phyloP scores from a whole-genome alignment of 1,140 invertebrate species.

The Heliothis virescens region DNA sequence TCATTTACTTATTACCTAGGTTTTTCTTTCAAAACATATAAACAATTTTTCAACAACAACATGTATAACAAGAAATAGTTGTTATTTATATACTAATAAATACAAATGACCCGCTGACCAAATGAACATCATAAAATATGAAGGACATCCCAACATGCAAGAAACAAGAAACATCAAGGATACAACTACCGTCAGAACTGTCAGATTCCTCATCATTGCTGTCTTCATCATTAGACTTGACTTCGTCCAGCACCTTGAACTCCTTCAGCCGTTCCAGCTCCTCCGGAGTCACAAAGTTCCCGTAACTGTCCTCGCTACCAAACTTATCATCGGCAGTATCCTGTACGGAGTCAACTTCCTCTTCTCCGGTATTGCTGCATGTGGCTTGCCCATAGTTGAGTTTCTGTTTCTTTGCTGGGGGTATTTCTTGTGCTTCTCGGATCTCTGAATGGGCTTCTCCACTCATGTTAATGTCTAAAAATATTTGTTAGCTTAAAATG shows the following conservation, averaged over 20 bases:
- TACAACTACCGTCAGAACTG: slow-evolving; percentile 77
- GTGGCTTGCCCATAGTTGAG: slow-evolving; percentile 40
- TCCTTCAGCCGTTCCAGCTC: slow-evolving; percentile 82
- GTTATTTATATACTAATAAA: neutral
- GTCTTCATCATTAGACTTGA: slow-evolving; percentile 87
- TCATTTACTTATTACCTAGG: too few relatives aligned
- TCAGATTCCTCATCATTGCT: slow-evolving; percentile 83
- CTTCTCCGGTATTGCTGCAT: neutral
- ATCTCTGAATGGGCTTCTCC: slow-evolving; percentile 47
- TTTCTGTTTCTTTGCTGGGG: slow-evolving; percentile 60
- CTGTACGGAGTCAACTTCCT: neutral
- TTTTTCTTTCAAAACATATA: too few relatives aligned
- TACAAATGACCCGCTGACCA: too few relatives aligned
- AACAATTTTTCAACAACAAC: too few relatives aligned
- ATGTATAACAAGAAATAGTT: neutral
- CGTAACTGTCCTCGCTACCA: slow-evolving; percentile 60
- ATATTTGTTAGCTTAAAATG: slow-evolving; percentile 50
- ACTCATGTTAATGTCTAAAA: slow-evolving; percentile 70
- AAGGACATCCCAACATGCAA: slow-evolving; percentile 4
- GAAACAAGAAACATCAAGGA: too few relatives aligned
- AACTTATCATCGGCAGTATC: neutral
- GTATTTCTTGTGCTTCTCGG: slow-evolving; percentile 43
- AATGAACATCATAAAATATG: neutral
- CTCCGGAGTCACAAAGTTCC: slow-evolving; percentile 69
- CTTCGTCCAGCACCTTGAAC: slow-evolving; percentile 93